These are phyloP conservation scores for Parazoanthus swiftii DNA, from an alignment of 92 coral and sea anemone species.

Conservation along the genomic window DNA sequence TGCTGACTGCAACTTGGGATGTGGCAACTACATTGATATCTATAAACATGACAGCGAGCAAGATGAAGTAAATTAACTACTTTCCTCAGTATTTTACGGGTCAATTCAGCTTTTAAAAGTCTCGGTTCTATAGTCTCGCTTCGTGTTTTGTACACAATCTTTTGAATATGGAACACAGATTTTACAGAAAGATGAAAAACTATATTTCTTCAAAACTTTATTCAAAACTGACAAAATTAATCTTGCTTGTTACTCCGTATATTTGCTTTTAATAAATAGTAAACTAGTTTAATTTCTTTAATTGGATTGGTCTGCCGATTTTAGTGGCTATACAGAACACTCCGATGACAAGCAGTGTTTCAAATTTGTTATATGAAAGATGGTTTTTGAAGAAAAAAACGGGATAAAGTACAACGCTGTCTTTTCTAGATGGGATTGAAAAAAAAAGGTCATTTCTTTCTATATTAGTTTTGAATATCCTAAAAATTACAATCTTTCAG, in stretches of 20 bases:
- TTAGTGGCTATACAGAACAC: not conserved
- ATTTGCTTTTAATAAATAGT: conserved; percentile 9
- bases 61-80: not conserved
- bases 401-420: no score
- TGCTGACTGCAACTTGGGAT: not conserved
- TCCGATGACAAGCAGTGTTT: not conserved
- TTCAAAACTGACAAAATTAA: not conserved
- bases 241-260: conserved; percentile 1
- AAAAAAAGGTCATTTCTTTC: no score
- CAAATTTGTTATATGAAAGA: not conserved
- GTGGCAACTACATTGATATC: not conserved
- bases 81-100: not conserved
- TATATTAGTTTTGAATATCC: no score
- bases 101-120: not conserved
- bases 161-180: not conserved
- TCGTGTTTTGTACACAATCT: not conserved
- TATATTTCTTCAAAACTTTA: not conserved
- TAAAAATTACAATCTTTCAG: no score
- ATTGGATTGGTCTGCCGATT: conserved; percentile 5
- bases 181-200: not conserved
- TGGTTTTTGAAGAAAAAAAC: not conserved
- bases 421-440: not conserved
- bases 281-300: conserved; percentile 27
- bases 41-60: not conserved
- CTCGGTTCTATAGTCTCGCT: not conserved